These are phyloP conservation scores for Platysternon megacephalum DNA, from an alignment of 2,113 vertebrate genomes.

Conservation along the genomic window DNA sequence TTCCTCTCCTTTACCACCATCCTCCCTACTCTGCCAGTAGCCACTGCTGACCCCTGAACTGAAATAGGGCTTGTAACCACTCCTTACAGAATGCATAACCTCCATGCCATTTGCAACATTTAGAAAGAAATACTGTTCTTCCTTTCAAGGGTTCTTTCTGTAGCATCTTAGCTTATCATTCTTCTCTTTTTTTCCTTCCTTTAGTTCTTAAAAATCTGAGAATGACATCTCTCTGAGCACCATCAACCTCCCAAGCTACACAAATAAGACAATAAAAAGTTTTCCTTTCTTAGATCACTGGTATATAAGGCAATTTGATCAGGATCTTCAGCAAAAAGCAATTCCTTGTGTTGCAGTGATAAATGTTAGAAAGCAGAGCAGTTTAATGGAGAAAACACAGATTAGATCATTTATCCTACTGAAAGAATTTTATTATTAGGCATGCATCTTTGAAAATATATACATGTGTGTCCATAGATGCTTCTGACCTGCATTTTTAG, in stretches of 20 bases:
- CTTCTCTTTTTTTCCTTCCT: not conserved
- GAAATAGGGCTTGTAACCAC: conserved; percentile 50
- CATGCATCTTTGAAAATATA: not conserved
- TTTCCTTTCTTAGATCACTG: not conserved
- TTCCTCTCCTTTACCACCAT: conserved; percentile 8
- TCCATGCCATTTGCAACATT: conserved; percentile 18
- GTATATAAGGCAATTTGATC: not conserved
- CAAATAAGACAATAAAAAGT: not conserved
- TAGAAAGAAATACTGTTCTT: conserved; percentile 2
- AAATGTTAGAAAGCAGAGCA: conserved; percentile 6
- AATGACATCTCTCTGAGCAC: not conserved
- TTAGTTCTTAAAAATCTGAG: conserved; percentile 19
- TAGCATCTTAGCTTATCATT: conserved; percentile 1
- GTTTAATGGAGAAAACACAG: not conserved
- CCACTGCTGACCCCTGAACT: conserved; percentile 7
- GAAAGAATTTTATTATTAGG: not conserved
- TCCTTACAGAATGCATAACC: conserved; percentile 25
- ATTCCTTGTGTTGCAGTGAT: not conserved
- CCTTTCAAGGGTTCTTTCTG: conserved; percentile 36
- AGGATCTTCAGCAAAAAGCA: not conserved
- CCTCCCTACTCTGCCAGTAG: conserved; percentile 7
- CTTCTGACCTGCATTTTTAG: not conserved
- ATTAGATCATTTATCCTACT: not conserved
- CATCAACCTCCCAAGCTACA: not conserved
- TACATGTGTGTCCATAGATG: not conserved